A percentile compares a stretch with the other conserved stretches of the same genome.
Conservation (phyloP, 2,797 vertebrate species). For the Syngnathus acus region DNA sequence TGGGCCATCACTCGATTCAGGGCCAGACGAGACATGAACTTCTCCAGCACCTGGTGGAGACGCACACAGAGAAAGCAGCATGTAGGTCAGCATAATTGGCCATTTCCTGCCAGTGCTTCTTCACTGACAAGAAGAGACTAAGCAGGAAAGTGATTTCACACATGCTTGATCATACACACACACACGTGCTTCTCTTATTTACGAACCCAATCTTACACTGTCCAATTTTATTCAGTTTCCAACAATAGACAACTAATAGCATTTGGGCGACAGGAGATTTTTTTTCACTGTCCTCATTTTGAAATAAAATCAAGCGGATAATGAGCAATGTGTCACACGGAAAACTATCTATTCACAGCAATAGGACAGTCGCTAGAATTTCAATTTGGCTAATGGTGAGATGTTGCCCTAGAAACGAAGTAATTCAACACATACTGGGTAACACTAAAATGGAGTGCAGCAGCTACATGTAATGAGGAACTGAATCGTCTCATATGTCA, state of each 20-base stretch:
- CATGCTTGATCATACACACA: conserved; percentile 6
- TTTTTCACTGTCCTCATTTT: conserved; percentile 31
- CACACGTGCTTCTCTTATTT: not conserved
- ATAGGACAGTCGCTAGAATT: conserved; percentile 25
- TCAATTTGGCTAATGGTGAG: conserved; percentile 24
- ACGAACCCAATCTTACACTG: conserved; percentile 2
- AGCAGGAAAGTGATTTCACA: not conserved
- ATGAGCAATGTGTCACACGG: conserved; percentile 26
- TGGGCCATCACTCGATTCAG: conserved; percentile 71
- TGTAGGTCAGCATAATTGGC: conserved; percentile 12
- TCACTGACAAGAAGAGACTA: not conserved
- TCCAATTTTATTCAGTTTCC: conserved; percentile 11
- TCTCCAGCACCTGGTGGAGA: conserved; percentile 77
- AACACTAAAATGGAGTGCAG: not conserved
- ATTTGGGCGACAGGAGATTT: not conserved
- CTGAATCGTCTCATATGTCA: not conserved
- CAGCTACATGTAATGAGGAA: not conserved
- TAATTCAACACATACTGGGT: not conserved
- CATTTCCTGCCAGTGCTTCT: conserved; percentile 20
- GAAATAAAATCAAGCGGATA: conserved; percentile 24
- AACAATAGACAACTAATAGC: conserved; percentile 14
- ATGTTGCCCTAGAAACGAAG: conserved; percentile 23
- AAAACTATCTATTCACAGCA: conserved; percentile 35
- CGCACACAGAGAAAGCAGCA: conserved; percentile 10
- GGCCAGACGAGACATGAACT: conserved; percentile 80